These are phyloP conservation scores for Riparia riparia DNA, from an alignment of 2,113 vertebrate species.

Conservation along the genomic window DNA sequence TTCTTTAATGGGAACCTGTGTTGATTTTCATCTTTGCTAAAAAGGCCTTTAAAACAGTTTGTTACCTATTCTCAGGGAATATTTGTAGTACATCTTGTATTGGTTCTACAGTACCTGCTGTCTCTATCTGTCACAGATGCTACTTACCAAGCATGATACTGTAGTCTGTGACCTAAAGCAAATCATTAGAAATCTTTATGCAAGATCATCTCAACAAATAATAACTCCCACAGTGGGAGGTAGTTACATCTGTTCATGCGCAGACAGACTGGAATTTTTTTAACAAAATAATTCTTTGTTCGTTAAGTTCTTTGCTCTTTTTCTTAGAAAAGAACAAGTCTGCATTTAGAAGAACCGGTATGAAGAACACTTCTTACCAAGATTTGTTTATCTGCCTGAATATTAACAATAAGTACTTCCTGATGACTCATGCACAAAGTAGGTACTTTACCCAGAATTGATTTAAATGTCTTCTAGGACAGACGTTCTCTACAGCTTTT, in stretches of 20 bases:
- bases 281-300: neutral
- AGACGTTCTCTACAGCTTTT: neutral
- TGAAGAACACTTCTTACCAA: rapidly evolving
- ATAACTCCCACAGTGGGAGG: neutral
- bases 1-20: neutral
- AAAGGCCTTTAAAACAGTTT: neutral
- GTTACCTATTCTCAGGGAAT: neutral
- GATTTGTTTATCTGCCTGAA: neutral
- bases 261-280: neutral
- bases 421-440: neutral
- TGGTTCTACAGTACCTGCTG: neutral
- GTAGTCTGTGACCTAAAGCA: neutral
- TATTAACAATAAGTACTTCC: neutral
- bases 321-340: neutral
- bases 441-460: neutral
- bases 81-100: neutral
- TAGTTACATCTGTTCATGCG: neutral
- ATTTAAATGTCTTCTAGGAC: neutral
- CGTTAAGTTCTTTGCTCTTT: neutral
- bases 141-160: neutral
- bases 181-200: neutral
- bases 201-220: neutral
- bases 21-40: neutral
- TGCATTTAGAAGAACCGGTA: neutral
- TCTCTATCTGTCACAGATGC: neutral